Evolutionary conservation across 2,113 vertebrate species (phyloP).

Genomic region (Struthidea cinerea): DNA sequence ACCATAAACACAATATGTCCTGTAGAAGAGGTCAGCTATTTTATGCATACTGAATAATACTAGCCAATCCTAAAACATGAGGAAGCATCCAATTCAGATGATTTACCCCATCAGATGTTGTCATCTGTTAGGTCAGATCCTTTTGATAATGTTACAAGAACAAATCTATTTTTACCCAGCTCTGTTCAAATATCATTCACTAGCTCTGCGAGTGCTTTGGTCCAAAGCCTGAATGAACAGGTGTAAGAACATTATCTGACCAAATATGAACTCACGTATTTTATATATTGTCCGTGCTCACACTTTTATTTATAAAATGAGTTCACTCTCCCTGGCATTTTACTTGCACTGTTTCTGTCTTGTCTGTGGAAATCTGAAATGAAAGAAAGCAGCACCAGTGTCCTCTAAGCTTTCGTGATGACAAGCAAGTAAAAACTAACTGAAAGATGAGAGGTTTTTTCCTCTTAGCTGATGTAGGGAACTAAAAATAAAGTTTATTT

Average conservation of each 20-base stretch:
- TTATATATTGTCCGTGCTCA: slow-evolving; percentile 39
- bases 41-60: slow-evolving; percentile 53
- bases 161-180: slow-evolving; percentile 69
- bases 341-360: background rate
- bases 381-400: background rate
- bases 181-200: slow-evolving; percentile 56
- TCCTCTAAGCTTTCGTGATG: background rate
- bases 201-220: slow-evolving; percentile 58
- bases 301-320: slow-evolving; percentile 52
- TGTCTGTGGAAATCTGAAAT: background rate
- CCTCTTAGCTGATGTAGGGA: background rate
- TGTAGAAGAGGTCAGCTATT: slow-evolving; percentile 52
- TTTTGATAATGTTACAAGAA: slow-evolving; percentile 63
- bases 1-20: background rate
- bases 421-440: background rate
- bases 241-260: slow-evolving; percentile 58
- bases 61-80: slow-evolving; percentile 53
- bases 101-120: slow-evolving; percentile 49
- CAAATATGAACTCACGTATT: slow-evolving; percentile 65
- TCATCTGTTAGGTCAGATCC: slow-evolving; percentile 50
- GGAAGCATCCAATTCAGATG: slow-evolving; percentile 65
- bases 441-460: background rate
- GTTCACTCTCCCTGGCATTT: background rate
- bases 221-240: slow-evolving; percentile 72
- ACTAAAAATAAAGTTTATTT: background rate